Evolutionary conservation across 1,140 invertebrate species (phyloP), one percentile per base, ranked within the genome.

Genomic region (Dendroctonus ponderosae): DNA sequence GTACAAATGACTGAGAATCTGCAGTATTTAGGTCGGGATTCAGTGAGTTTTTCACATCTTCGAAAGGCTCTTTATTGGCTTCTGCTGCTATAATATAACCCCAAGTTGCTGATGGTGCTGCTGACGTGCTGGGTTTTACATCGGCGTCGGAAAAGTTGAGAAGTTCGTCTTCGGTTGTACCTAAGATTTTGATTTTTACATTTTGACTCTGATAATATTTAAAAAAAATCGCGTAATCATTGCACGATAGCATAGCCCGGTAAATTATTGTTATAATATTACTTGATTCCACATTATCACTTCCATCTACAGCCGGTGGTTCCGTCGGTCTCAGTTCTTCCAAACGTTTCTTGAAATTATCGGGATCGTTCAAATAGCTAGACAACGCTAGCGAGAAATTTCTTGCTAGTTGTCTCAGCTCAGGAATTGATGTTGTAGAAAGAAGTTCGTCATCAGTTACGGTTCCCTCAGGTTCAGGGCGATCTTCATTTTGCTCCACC

Each of bases 301-400:
- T 80, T 39, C 80, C 78, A 7, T 74, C 68, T 42, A 71, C 76
- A 39, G 64, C 41, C 5, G 87, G 80, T 3, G 91, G 90, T 75
- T 90, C 89, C 0, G 90, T 92, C 0, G 91, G 91, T 74, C 90
- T 81, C 3, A 91, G 87, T 71, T 90, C 85, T 42, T 86, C 85
- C 37, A 93, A 75, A 11, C 89, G 86, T 71, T 86, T 87, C 67
- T 88, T 86, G 69, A 93, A 92, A 46, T 85, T 87, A 11, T 87
- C 85, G 1, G 91, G 91, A 79, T 92, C 89, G 75, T 92, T 87
- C 5, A 93, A 79, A 74, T 92, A 93, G 5, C 89, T 89, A 1
- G 89, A 90, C 6, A 93, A 76, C 0, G 90, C 91, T 70, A 90
- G 86, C 0, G 90, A 91, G 73, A 93, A 93, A 1, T 92, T 88